A percentile compares a stretch with the other conserved stretches of the same genome.
Evolutionary conservation across 2,113 vertebrate species (phyloP).

Genomic region (Psittacula cyanocephala): DNA sequence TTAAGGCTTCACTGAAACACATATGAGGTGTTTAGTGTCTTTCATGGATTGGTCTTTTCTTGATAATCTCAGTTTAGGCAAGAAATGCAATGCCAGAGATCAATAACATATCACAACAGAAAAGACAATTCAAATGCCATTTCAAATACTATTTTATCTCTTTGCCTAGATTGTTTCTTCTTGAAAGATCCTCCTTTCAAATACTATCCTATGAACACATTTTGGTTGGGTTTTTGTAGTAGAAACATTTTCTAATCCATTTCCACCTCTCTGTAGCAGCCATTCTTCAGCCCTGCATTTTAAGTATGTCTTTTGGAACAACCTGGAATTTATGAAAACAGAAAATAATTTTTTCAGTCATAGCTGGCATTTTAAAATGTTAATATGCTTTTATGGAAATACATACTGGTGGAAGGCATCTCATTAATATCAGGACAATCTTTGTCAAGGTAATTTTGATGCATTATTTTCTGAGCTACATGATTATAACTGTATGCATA

Average conservation of each 20-base stretch:
- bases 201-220: not conserved
- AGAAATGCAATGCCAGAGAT: not conserved
- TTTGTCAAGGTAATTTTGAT: not conserved
- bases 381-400: not conserved
- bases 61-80: not conserved
- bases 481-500: not conserved
- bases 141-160: not conserved
- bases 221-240: rapidly evolving
- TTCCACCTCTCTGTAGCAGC: not conserved
- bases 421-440: not conserved
- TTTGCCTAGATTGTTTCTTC: not conserved
- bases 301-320: not conserved
- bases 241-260: not conserved
- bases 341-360: not conserved
- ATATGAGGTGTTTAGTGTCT: not conserved
- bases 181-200: not conserved
- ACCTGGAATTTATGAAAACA: not conserved
- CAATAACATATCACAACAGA: not conserved
- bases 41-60: not conserved
- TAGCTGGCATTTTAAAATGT: not conserved
- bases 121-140: not conserved
- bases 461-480: not conserved
- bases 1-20: not conserved
- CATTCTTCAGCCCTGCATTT: not conserved
- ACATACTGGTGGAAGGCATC: not conserved